These are phyloP conservation scores for Lepus americanus DNA, from an alignment of 2,113 vertebrate genomes.

Conservation along the genomic window DNA sequence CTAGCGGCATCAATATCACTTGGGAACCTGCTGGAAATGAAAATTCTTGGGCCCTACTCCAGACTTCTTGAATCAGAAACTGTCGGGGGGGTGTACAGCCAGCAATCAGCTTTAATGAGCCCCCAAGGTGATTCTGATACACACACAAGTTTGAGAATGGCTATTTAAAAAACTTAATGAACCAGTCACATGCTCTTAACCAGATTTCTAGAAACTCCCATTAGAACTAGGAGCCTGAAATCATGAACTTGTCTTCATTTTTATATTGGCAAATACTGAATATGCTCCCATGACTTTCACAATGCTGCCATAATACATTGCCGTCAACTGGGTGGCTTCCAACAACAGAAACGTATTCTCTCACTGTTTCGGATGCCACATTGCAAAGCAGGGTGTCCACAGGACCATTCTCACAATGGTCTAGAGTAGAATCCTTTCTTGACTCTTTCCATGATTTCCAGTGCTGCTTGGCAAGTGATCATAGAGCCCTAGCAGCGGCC, in stretches of 20 bases:
- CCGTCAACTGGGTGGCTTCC: neutral
- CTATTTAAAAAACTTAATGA: neutral
- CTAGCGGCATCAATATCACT: neutral
- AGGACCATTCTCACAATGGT: neutral
- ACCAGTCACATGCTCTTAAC: neutral
- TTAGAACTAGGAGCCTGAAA: neutral
- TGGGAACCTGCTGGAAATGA: neutral
- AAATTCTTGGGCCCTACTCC: neutral
- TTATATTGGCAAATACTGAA: neutral
- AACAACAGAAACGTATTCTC: neutral
- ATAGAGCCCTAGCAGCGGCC: neutral
- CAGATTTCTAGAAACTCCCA: neutral
- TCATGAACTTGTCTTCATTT: neutral
- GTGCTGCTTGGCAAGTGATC: neutral
- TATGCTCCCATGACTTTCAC: neutral
- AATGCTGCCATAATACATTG: neutral
- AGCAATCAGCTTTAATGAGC: neutral
- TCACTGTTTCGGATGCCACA: neutral
- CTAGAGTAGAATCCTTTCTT: neutral
- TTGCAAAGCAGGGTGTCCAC: neutral
- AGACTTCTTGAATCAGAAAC: neutral
- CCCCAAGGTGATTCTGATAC: neutral
- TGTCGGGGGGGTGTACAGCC: accelerated
- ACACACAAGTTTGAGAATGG: neutral
- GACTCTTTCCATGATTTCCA: neutral